Conservation (phyloP, 1,140 invertebrate species). For the Littorina saxatilis region DNA sequence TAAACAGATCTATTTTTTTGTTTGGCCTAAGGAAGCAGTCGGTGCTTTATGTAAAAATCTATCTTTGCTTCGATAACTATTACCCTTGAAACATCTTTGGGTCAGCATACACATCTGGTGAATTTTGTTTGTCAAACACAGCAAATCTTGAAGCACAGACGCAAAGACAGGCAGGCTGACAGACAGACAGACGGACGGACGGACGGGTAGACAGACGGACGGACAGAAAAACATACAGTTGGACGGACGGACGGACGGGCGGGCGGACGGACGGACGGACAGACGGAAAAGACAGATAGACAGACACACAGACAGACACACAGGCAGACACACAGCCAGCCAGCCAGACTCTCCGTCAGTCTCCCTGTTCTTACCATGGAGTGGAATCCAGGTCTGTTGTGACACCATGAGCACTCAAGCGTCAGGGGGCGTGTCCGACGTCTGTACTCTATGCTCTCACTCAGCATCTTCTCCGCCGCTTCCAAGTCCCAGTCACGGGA, state of each 20-base stretch:
- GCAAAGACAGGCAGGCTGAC: neutral
- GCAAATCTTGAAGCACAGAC: too few relatives aligned
- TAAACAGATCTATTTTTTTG: too few relatives aligned
- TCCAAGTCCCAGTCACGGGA: conserved; percentile 70
- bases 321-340: neutral
- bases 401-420: conserved; percentile 70
- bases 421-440: conserved; percentile 59
- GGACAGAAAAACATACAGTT: neutral
- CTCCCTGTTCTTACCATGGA: conserved; percentile 70
- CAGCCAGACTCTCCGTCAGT: too few relatives aligned
- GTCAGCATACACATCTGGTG: too few relatives aligned
- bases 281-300: neutral
- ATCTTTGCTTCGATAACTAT: too few relatives aligned
- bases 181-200: conserved; percentile 2
- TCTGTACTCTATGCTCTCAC: conserved; percentile 69
- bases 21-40: too few relatives aligned
- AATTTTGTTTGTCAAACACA: too few relatives aligned
- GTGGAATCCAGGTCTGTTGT: conserved; percentile 70
- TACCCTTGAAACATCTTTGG: too few relatives aligned
- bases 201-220: neutral
- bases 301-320: conserved; percentile 53
- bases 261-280: neutral
- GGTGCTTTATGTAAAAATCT: too few relatives aligned
- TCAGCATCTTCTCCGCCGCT: conserved; percentile 68
- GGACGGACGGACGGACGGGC: neutral